phyloP scores from a whole-genome alignment of 2,113 vertebrate species.

The Colistium nudipinnis region DNA sequence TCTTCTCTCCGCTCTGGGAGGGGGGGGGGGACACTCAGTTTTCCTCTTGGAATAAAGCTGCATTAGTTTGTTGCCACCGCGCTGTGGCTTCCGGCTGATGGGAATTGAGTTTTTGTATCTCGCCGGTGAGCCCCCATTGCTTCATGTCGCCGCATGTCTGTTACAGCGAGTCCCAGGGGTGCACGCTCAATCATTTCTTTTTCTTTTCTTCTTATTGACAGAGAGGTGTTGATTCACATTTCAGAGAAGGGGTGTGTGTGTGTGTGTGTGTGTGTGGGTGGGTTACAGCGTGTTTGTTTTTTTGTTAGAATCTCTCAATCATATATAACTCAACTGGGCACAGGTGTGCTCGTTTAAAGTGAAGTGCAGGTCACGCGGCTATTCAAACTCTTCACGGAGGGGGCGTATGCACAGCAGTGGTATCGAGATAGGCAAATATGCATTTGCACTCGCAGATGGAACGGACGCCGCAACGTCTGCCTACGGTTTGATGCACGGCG shows the following conservation, averaged over 20 bases:
- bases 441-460: conserved; percentile 19
- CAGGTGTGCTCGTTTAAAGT: too few relatives aligned
- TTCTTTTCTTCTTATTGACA: conserved; percentile 26
- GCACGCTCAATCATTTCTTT: conserved; percentile 15
- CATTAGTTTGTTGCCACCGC: conserved; percentile 39
- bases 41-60: conserved; percentile 13
- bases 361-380: not conserved
- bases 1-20: conserved; percentile 16
- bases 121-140: conserved; percentile 42
- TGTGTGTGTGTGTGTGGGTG: too few relatives aligned
- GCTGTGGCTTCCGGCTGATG: conserved; percentile 27
- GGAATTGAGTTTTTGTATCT: conserved; percentile 34
- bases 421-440: conserved; percentile 43
- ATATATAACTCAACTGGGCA: too few relatives aligned
- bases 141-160: conserved; percentile 41
- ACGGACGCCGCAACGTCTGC: not conserved
- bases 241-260: not conserved
- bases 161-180: conserved; percentile 14
- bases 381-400: not conserved
- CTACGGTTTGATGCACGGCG: too few relatives aligned
- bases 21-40: conserved; percentile 27
- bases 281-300: too few relatives aligned
- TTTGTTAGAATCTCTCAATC: too few relatives aligned
- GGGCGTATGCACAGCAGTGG: conserved; percentile 11
- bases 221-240: conserved; percentile 29